These are phyloP conservation scores for Pogoniulus pusillus DNA, from an alignment of 2,797 vertebrate species.

Conservation along the genomic window DNA sequence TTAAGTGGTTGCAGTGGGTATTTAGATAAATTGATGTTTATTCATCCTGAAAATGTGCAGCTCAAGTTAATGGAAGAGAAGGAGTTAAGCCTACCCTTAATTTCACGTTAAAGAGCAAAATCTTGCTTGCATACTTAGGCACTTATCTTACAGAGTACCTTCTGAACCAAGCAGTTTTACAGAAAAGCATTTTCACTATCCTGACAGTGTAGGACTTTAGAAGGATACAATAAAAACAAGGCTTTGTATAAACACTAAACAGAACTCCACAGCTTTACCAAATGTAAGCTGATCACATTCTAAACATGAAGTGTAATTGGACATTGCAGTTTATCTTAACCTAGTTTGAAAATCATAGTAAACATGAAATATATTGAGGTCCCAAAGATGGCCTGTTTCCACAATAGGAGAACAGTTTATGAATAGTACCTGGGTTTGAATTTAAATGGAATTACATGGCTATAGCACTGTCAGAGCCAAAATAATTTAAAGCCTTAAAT, in stretches of 20 bases:
- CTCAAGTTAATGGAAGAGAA: background rate
- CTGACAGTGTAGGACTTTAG: background rate
- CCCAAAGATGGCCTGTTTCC: background rate
- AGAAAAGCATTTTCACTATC: background rate
- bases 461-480: background rate
- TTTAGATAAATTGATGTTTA: background rate
- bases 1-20: background rate
- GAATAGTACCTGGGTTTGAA: background rate
- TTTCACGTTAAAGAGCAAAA: background rate
- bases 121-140: background rate
- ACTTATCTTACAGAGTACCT: background rate
- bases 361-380: background rate
- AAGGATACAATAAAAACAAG: background rate
- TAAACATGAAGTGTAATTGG: background rate
- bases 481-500: conserved; percentile 9
- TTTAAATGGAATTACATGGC: background rate
- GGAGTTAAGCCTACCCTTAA: background rate
- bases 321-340: background rate
- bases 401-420: background rate
- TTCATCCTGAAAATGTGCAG: fast-evolving
- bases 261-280: background rate
- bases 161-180: background rate
- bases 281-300: background rate
- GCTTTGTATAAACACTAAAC: background rate
- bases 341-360: background rate